Conservation (phyloP, 2,888 invertebrate species). For the Dichetophora obliterata region DNA sequence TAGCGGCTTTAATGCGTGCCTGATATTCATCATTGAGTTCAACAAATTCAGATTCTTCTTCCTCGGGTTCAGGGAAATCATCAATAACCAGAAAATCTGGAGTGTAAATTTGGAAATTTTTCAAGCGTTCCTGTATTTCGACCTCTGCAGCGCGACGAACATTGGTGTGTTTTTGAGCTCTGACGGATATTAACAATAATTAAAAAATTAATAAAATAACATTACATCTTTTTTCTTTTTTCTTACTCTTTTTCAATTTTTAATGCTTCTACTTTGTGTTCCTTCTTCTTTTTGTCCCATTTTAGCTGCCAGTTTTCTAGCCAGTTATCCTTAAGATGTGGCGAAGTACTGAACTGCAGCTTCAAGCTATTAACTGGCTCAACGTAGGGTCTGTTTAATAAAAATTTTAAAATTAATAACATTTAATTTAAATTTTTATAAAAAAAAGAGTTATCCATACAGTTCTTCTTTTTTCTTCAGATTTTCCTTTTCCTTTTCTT, state of each 20-base stretch:
- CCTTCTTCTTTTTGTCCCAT: slow-evolving; percentile 69
- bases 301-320: slow-evolving; percentile 71
- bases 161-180: slow-evolving; percentile 55
- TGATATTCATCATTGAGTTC: slow-evolving; percentile 79
- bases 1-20: slow-evolving; percentile 73
- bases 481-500: slow-evolving; percentile 12
- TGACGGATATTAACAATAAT: slow-evolving; percentile 32
- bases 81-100: slow-evolving; percentile 70
- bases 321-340: slow-evolving; percentile 72
- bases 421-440: neutral
- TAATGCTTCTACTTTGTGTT: slow-evolving; percentile 69
- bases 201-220: neutral
- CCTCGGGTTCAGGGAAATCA: slow-evolving; percentile 70
- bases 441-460: slow-evolving; percentile 55
- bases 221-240: neutral
- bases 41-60: slow-evolving; percentile 72
- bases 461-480: slow-evolving; percentile 50
- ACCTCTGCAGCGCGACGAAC: slow-evolving; percentile 70
- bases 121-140: slow-evolving; percentile 70
- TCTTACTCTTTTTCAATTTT: slow-evolving; percentile 70
- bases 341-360: slow-evolving; percentile 72
- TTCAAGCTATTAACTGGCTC: slow-evolving; percentile 73
- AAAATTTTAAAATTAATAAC: slow-evolving; percentile 63
- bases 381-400: slow-evolving; percentile 60
- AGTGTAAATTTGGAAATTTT: slow-evolving; percentile 58